Base-by-base conservation (phyloP, 2,797 vertebrate genomes). In the Lepidocolaptes lacrymiger region DNA sequence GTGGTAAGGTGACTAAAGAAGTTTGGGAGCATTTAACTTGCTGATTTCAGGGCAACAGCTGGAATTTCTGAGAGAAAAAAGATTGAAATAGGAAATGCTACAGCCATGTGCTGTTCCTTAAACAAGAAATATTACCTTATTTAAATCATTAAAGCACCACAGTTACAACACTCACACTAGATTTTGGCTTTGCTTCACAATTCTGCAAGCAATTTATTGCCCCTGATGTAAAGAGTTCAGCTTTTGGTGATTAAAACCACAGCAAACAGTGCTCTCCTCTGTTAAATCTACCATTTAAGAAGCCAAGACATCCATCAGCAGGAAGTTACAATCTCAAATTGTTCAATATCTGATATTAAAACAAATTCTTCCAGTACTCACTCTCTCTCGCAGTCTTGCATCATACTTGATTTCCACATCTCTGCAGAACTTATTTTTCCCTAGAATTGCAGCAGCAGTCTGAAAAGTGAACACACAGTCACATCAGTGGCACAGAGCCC, bases 331-430 rank as follows among this genome's bases (percentile, higher is more conserved):
- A 56, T 85, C 91, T 69, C 55, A 79, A 74, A 37, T 3, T 59
- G 51, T 44, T 88, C 41, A 52, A 1, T 23, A 43, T 37, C 82
- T 76, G 73, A 14, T 43, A 95, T 62, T 63, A 59, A 82, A 85
- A 37, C 23, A 54, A 69, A 81, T 21, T 81, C 43, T 69, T 86
- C 27, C 9, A 10, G 55, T 52, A 97, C 98, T 98, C 95, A 99
- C 99, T 95, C 98, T 98, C 95, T 99, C 99, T 94, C 98, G 98
- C 37, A 99, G 98, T 89, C 98, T 97, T 79, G 97, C 88, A 68
- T 99, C 98, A 49, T 93, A 98, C 22, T 88, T 96, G 92, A 99
- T 97, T 54, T 98, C 97, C 44, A 98, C 74, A 59, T 96, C 97
- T 82, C 89, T 98, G 94, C 98, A 98, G 61, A 98, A 98, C 46